Evolutionary conservation across 2,888 invertebrate genomes (phyloP).

Genomic region (Cryptophagus acutangulus): DNA sequence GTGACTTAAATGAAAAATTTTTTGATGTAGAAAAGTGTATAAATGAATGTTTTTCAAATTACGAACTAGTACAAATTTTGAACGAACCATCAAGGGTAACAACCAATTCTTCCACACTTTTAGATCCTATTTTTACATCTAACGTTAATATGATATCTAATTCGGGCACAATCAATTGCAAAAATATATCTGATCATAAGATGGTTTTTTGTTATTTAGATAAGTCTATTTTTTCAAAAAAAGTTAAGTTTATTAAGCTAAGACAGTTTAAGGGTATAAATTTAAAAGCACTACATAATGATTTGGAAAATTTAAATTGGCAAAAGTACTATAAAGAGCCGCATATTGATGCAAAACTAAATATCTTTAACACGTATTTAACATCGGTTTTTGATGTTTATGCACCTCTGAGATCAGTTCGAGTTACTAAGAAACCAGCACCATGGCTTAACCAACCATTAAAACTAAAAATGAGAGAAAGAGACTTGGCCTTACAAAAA

Average conservation of each 20-base stretch:
- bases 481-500: not conserved
- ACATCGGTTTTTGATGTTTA: not conserved
- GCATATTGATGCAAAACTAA: not conserved
- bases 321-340: not conserved
- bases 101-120: not conserved
- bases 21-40: not conserved
- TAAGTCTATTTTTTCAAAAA: not conserved
- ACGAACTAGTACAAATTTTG: conserved; percentile 1
- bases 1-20: conserved; percentile 2
- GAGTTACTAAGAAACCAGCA: not conserved
- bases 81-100: conserved; percentile 1
- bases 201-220: not conserved
- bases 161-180: not conserved
- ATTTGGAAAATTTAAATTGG: not conserved
- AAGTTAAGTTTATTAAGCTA: not conserved
- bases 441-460: not conserved
- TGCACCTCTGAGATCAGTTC: not conserved
- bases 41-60: not conserved
- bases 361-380: not conserved
- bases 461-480: not conserved
- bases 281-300: not conserved
- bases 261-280: not conserved
- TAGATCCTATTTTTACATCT: conserved; percentile 3
- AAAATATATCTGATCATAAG: conserved; percentile 3
- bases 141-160: not conserved